A percentile compares a stretch with the other conserved stretches of the same genome.
Evolutionary conservation across 2,888 invertebrate species (phyloP).

Genomic region (Epiblema foenella): DNA sequence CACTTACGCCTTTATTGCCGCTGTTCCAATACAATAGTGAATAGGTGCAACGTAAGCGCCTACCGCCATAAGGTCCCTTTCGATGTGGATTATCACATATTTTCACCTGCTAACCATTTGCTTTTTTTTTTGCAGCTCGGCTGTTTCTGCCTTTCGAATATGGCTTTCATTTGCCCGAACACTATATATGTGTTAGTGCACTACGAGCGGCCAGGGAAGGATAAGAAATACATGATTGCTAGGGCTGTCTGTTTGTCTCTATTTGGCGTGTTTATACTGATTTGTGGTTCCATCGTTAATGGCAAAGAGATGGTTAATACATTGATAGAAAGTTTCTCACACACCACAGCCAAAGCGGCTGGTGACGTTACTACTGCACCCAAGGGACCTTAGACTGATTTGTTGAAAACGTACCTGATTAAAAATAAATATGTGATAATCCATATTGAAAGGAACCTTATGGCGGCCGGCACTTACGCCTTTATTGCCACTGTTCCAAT

Average conservation of each 20-base stretch:
- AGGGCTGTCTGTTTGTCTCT: neutral
- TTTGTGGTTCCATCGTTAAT: neutral
- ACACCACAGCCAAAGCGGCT: neutral
- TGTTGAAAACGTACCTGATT: no score
- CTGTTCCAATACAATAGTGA: no score
- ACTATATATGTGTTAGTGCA: conserved; percentile 56
- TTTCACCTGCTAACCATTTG: no score
- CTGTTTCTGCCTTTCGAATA: conserved; percentile 62
- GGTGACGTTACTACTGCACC: no score
- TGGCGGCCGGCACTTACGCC: no score
- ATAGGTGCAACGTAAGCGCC: no score
- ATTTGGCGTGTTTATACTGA: conserved; percentile 10
- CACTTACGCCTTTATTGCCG: no score
- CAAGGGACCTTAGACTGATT: neutral
- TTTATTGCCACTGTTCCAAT: no score
- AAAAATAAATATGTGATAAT: no score
- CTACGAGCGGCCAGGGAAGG: conserved; percentile 59
- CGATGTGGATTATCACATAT: no score
- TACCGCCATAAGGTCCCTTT: no score
- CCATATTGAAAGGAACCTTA: no score
- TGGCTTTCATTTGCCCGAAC: conserved; percentile 67
- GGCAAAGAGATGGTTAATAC: neutral
- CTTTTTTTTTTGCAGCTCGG: conserved; percentile 59
- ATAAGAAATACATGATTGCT: neutral
- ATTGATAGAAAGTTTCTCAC: neutral